Conservation (phyloP, 2,888 invertebrate genomes). For the Troides helena region DNA sequence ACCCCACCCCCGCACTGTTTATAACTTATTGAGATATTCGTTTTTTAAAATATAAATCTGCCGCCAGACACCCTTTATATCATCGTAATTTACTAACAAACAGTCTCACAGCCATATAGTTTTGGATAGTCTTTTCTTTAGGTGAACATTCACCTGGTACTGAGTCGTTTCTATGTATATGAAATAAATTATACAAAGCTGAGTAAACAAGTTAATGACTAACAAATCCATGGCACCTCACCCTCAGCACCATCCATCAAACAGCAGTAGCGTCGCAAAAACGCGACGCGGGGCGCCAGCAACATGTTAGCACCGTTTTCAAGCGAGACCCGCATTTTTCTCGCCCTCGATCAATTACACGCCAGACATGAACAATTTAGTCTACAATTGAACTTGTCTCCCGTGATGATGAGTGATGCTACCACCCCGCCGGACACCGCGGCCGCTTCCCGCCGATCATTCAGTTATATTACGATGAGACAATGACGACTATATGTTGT, state of each 20-base stretch:
- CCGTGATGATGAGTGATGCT: slow-evolving; percentile 64
- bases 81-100: too few species aligned
- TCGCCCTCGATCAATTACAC: slow-evolving; percentile 24
- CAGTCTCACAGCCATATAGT: too few species aligned
- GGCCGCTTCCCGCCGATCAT: slow-evolving; percentile 69
- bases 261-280: slow-evolving; percentile 12
- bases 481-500: too few species aligned
- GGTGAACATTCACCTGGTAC: not conserved
- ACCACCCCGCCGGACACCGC: slow-evolving; percentile 52
- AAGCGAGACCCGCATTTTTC: slow-evolving; percentile 15
- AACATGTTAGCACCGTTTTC: slow-evolving; percentile 11
- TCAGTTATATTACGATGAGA: slow-evolving; percentile 51
- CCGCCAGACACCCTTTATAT: too few species aligned
- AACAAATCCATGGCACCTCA: slow-evolving; percentile 1
- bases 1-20: too few species aligned
- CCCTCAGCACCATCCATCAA: slow-evolving; percentile 8
- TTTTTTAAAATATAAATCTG: too few species aligned
- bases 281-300: not conserved
- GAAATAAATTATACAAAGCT: not conserved
- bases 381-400: slow-evolving; percentile 59
- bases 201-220: not conserved
- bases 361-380: slow-evolving; percentile 39
- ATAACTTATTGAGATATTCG: too few species aligned
- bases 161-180: not conserved
- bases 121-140: not conserved